These are phyloP conservation scores for Oryzias javanicus DNA, from an alignment of 2,113 vertebrate species.

Conservation along the genomic window DNA sequence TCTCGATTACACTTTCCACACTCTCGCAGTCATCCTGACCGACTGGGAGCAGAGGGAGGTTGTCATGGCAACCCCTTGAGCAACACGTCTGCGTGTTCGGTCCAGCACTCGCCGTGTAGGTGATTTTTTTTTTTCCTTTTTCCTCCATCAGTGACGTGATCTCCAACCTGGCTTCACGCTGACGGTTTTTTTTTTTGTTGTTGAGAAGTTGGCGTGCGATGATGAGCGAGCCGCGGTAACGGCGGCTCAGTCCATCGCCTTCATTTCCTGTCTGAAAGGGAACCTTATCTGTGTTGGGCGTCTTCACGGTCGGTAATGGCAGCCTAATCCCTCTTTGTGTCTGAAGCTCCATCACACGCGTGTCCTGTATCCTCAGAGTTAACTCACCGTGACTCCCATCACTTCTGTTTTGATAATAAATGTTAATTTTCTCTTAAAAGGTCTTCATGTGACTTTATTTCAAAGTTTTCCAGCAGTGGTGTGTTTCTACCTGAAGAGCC, in stretches of 20 bases:
- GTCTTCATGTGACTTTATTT: background rate
- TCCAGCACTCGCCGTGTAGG: conserved; percentile 30
- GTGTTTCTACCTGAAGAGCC: no score
- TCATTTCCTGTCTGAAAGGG: conserved; percentile 65
- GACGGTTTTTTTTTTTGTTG: conserved; percentile 31
- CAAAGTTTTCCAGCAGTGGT: no score
- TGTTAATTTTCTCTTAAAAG: conserved; percentile 38
- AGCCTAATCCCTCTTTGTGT: conserved; percentile 32
- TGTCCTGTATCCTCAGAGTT: no score
- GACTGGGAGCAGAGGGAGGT: conserved; percentile 51
- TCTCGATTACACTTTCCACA: conserved; percentile 39
- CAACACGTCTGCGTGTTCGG: conserved; percentile 60
- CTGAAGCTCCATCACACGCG: background rate
- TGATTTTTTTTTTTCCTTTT: conserved; percentile 22
- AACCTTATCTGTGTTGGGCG: conserved; percentile 63
- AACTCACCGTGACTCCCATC: no score
- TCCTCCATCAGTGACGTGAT: conserved; percentile 25
- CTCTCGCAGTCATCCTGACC: conserved; percentile 30
- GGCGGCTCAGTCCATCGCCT: conserved; percentile 56
- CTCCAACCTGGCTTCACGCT: conserved; percentile 62
- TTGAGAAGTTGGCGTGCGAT: conserved; percentile 48
- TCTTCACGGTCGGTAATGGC: conserved; percentile 29
- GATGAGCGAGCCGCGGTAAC: conserved; percentile 60
- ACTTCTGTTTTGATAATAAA: conserved; percentile 63
- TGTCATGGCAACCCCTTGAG: conserved; percentile 73